Percentiles rank a stretch among this genome's conserved stretches.
Evolutionary conservation across 35 echinoderm and acorn worm genomes (phyloP).

Genomic region (Patiria miniata): DNA sequence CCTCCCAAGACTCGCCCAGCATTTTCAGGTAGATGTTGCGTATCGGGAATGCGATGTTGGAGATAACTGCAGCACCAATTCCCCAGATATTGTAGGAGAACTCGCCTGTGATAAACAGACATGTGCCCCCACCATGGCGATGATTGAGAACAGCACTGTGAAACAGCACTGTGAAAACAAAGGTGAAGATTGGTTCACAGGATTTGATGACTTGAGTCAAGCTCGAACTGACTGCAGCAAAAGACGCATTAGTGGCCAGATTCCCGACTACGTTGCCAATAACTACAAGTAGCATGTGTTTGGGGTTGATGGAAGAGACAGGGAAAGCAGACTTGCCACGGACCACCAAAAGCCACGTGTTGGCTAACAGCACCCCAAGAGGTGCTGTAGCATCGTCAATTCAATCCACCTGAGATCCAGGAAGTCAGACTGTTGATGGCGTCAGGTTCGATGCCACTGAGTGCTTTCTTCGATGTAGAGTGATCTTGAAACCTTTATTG

Average conservation of each 20-base stretch:
- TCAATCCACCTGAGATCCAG: not conserved
- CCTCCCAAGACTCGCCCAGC: not conserved
- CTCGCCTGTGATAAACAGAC: not conserved
- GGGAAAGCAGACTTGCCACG: not conserved
- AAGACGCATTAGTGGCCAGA: not conserved
- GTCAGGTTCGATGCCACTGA: not conserved
- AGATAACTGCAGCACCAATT: not conserved
- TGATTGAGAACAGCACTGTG: not conserved
- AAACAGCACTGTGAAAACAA: not conserved
- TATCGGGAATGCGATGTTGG: not conserved
- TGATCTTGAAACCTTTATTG: no score
- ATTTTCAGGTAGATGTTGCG: conserved; percentile 16
- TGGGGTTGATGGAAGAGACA: not conserved
- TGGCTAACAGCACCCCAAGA: not conserved
- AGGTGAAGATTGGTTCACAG: conserved; percentile 5
- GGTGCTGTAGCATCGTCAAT: not conserved
- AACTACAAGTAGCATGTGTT: not conserved
- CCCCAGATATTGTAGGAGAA: not conserved
- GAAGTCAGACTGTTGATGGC: not conserved
- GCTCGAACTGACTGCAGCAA: not conserved
- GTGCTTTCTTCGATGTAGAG: not conserved
- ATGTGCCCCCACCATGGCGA: not conserved
- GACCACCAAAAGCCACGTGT: not conserved
- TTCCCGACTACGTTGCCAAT: not conserved
- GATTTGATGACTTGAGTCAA: conserved; percentile 11